Evolutionary conservation across 1,140 invertebrate genomes (phyloP).

Genomic region (Drosophila pseudoobscura): DNA sequence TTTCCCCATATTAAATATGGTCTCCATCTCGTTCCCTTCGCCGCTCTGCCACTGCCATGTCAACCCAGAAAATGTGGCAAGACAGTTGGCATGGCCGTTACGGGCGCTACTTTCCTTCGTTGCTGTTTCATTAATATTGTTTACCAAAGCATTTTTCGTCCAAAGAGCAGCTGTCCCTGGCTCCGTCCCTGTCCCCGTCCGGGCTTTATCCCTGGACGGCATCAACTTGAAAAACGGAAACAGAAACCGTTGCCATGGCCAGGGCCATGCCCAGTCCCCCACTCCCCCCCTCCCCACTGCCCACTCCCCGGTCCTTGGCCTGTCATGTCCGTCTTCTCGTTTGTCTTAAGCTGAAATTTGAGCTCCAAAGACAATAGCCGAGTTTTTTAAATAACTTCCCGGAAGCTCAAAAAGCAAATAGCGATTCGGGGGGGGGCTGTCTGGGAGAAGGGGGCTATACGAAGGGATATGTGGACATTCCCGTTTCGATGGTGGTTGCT

Average conservation of each 20-base stretch:
- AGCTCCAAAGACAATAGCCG: conserved; percentile 59
- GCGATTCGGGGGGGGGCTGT: neutral
- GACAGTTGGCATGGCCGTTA: conserved; percentile 39
- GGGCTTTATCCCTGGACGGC: conserved; percentile 32
- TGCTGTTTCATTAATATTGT: conserved; percentile 59
- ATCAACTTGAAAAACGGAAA: conserved; percentile 16
- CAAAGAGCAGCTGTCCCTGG: conserved; percentile 26
- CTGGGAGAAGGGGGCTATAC: neutral
- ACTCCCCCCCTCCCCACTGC: neutral
- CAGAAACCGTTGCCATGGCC: conserved; percentile 40
- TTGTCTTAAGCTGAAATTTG: conserved; percentile 64
- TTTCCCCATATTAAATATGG: conserved; percentile 17
- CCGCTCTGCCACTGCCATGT: neutral
- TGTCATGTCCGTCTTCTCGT: conserved; percentile 59
- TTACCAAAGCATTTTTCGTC: conserved; percentile 57
- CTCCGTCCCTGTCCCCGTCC: conserved; percentile 1
- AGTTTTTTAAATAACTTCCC: conserved; percentile 58
- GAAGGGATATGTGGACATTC: conserved; percentile 31
- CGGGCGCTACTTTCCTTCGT: neutral
- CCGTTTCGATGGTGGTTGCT: conserved; percentile 13
- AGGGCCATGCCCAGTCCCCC: conserved; percentile 12
- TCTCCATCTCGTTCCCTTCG: too few species aligned
- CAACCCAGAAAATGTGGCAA: conserved; percentile 21
- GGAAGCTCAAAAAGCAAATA: conserved; percentile 37
- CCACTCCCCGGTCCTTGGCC: neutral